Base-by-base conservation (phyloP, 2,113 vertebrate genomes). In the Halcyon senegalensis region DNA sequence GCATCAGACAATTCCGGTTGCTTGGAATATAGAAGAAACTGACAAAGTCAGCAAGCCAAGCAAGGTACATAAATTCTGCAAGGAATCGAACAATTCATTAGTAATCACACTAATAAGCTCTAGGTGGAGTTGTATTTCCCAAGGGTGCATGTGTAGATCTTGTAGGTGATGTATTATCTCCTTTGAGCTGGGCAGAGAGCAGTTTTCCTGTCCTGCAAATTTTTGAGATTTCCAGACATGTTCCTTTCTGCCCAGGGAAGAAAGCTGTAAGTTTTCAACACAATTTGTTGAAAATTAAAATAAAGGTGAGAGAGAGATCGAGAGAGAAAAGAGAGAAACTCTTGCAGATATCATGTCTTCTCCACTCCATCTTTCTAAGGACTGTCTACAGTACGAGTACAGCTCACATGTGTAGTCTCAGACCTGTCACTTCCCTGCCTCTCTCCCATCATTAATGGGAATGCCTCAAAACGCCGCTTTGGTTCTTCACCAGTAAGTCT, bases 1-100 rank as follows among this genome's bases (percentile, higher is more conserved):
- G 82, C 67, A 86, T 46, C 44, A 94, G 90, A 96, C 51, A 94
- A 70, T 63, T 69, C 82, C 77, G 90, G 83, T 44, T 93, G 48
- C 63, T 89, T 90, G 69, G 84, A 96, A 89, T 83, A 94, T 20
- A 48, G 81, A 83, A 94, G 59, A 85, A 96, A 69, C 63, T 95
- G 94, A 82, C 87, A 91, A 96, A 96, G 55, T 91, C 75, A 91
- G 87, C 84, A 96, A 94, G 58, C 48, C 37, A 83, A 66, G 74
- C 46, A 87, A 93, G 48, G 70, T 87, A 82, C 67, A 76, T 68
- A 58, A 72, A 85, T 93, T 95, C 66, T 76, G 28, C 48, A 69
- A 53, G 39, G 62, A 84, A 44, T 44, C 69, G 81, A 89, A 87
- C 80, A 89, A 85, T 93, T 94, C 53, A 73, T 82, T 93, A 85